Evolutionary conservation across 1,140 invertebrate genomes (phyloP).

Genomic region (Leptopilina clavipes): DNA sequence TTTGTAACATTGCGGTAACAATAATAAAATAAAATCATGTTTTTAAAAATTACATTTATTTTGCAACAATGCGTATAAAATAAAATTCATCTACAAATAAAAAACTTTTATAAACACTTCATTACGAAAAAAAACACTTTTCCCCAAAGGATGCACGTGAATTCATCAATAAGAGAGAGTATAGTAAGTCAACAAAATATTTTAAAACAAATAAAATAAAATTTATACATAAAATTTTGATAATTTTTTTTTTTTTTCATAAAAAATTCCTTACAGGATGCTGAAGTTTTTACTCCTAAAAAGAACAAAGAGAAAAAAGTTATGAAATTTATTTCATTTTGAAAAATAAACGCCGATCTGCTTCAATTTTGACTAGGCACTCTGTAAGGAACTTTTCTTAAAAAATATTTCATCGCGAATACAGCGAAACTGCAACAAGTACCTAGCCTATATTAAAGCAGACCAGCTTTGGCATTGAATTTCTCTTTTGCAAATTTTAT

Average conservation of each 20-base stretch:
- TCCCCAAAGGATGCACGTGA: conserved; percentile 11
- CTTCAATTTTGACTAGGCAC: conserved; percentile 64
- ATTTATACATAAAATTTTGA: conserved; percentile 39
- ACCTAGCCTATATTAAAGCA: conserved; percentile 63
- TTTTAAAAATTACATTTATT: not conserved
- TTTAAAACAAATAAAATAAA: conserved; percentile 39
- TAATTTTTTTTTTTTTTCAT: conserved; percentile 12
- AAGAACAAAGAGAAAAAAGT: conserved; percentile 57
- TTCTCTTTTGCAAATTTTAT: too few species aligned
- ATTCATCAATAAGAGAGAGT: too few species aligned
- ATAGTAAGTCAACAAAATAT: too few species aligned
- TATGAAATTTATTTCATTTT: not conserved
- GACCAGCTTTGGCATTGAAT: conserved; percentile 39
- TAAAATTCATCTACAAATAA: conserved; percentile 26
- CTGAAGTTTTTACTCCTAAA: conserved; percentile 67
- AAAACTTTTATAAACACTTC: conserved; percentile 33
- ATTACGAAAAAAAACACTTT: conserved; percentile 26
- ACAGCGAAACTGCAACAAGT: conserved; percentile 52
- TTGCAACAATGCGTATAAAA: conserved; percentile 1
- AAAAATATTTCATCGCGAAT: conserved; percentile 14
- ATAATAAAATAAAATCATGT: not conserved
- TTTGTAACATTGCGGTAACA: too few species aligned
- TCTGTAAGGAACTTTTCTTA: conserved; percentile 60
- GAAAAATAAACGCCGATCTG: conserved; percentile 47
- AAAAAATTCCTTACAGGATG: conserved; percentile 68